Conservation (phyloP, 2,113 vertebrate genomes). For the Xyrauchen texanus region DNA sequence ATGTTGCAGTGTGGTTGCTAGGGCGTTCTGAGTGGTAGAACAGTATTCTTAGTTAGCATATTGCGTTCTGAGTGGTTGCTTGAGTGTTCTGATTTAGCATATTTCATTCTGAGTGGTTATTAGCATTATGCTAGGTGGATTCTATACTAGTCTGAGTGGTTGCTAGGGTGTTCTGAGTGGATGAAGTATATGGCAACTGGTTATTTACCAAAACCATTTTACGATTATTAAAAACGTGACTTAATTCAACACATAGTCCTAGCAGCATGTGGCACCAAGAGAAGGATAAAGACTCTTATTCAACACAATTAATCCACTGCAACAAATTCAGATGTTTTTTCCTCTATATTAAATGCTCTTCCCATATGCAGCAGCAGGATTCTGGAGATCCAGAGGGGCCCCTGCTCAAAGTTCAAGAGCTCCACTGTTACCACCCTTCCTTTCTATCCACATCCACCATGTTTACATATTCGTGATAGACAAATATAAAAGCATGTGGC, state of each 20-base stretch:
- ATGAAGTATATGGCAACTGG: no score
- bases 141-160: no score
- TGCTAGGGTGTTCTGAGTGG: no score
- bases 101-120: no score
- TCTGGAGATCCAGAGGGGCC: constrained; percentile 17
- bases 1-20: no score
- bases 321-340: constrained; percentile 24
- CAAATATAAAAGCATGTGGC: constrained; percentile 29
- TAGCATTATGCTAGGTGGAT: no score
- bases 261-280: background rate
- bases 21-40: no score
- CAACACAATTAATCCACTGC: background rate
- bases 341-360: constrained; percentile 13
- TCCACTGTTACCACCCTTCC: background rate
- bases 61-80: no score
- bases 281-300: background rate
- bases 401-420: constrained; percentile 31
- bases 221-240: no score
- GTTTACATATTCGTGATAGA: constrained; percentile 36
- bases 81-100: no score
- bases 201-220: no score
- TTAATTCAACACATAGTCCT: background rate
- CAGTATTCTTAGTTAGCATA: no score
- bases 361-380: constrained; percentile 1
- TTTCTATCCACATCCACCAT: constrained; percentile 18